Percentiles rank a stretch among this genome's conserved stretches.
These are phyloP conservation scores for Sinhomidia bicolor DNA, from an alignment of 2,888 invertebrate genomes.

Conservation along the genomic window DNA sequence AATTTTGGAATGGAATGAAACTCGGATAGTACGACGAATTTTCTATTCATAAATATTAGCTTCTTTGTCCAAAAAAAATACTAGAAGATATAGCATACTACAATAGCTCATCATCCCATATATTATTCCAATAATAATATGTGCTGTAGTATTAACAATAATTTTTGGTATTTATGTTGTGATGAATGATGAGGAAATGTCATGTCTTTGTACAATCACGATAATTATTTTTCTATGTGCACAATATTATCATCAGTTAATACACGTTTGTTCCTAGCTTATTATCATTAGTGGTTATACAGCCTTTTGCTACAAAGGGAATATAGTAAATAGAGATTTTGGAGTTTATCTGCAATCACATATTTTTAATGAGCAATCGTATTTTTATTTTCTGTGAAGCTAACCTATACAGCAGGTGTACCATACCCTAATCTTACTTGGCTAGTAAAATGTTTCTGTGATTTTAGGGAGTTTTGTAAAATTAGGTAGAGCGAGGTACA, in stretches of 20 bases:
- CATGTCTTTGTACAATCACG: constrained; percentile 52
- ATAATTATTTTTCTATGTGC: constrained; percentile 36
- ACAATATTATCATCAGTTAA: neutral
- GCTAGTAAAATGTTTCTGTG: no score
- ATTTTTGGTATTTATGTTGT: constrained; percentile 14
- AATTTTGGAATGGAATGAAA: neutral
- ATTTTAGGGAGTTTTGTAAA: neutral
- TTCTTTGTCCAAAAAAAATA: constrained; percentile 15
- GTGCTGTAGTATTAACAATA: neutral
- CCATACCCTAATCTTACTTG: no score
- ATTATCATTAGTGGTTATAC: neutral
- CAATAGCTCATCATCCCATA: constrained; percentile 3
- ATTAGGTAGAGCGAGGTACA: neutral
- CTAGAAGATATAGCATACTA: neutral
- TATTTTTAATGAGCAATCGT: constrained; percentile 6
- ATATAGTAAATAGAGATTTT: neutral
- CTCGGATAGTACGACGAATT: neutral
- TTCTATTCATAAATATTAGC: neutral
- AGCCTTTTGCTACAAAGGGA: neutral
- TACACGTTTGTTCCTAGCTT: neutral
- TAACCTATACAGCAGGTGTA: no score
- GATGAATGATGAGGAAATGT: constrained; percentile 57
- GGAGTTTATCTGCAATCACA: neutral
- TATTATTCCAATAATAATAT: no score
- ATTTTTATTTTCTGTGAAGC: neutral